phyloP scores from a whole-genome alignment of 2,797 vertebrate genomes.

The Morelia viridis region DNA sequence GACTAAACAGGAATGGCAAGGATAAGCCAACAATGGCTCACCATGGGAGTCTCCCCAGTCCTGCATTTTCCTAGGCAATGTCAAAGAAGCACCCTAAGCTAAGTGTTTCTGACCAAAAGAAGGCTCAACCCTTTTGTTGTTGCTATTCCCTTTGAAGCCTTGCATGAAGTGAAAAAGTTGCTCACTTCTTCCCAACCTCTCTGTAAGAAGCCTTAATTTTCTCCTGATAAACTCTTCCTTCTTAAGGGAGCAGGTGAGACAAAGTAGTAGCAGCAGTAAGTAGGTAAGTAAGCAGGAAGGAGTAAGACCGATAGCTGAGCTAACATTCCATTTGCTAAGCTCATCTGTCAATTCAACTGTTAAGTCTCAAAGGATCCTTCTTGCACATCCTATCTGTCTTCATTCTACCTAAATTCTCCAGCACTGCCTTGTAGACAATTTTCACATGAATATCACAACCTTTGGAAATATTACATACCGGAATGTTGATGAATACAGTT shows the following conservation, averaged over 20 bases:
- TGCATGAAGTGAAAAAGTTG: neutral
- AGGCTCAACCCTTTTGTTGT: neutral
- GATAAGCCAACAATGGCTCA: neutral
- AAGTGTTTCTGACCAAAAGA: neutral
- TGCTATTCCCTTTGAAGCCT: neutral
- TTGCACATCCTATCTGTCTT: neutral
- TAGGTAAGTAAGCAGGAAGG: neutral
- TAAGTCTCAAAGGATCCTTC: neutral
- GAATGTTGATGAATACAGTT: slow-evolving; percentile 93
- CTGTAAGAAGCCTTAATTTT: neutral
- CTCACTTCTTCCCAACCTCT: neutral
- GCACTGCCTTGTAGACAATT: neutral
- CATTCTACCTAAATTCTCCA: neutral
- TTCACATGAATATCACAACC: neutral
- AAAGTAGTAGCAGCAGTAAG: neutral
- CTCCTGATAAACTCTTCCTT: neutral
- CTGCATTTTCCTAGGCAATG: neutral
- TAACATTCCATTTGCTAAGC: neutral
- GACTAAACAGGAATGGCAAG: neutral
- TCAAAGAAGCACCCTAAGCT: neutral
- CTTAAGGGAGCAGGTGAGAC: neutral
- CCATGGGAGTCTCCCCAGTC: too few species aligned
- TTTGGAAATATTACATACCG: slow-evolving; percentile 79
- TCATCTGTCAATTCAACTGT: neutral
- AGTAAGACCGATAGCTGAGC: neutral